Percentiles rank a stretch among this genome's conserved stretches.
Evolutionary conservation across 37 sponge, comb jelly and placozoan species (phyloP).

Genomic region (Spongilla lacustris): DNA sequence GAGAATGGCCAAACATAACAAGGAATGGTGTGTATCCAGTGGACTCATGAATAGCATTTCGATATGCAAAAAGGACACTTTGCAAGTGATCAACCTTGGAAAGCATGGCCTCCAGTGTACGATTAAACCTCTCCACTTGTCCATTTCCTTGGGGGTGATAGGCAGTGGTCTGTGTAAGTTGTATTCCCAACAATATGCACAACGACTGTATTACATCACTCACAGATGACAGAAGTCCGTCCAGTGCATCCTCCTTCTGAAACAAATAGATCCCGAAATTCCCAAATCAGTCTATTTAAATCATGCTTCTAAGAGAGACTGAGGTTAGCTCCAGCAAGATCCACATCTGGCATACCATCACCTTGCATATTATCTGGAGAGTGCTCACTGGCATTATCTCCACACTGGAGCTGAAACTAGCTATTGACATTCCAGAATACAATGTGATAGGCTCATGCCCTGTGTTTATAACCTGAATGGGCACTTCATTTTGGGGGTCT

Average conservation of each 20-base stretch:
- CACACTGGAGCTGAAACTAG: background rate
- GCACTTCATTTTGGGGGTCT: background rate
- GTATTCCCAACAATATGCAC: no score
- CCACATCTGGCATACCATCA: slow-evolving; percentile 3
- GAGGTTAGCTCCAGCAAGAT: slow-evolving; percentile 4
- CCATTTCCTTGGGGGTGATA: no score
- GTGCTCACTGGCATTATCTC: no score
- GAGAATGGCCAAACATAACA: slow-evolving; percentile 30
- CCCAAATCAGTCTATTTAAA: background rate
- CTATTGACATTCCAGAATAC: slow-evolving; percentile 8
- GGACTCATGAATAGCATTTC: no score
- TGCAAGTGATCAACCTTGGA: no score
- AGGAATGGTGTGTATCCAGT: slow-evolving; percentile 34
- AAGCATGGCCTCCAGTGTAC: no score
- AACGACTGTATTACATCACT: no score
- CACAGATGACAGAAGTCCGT: slow-evolving; percentile 21
- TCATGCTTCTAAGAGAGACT: background rate
- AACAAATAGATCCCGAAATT: slow-evolving; percentile 2
- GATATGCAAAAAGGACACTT: no score
- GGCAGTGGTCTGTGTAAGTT: no score
- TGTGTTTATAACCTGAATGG: slow-evolving; percentile 8
- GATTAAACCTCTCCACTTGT: no score
- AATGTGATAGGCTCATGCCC: background rate
- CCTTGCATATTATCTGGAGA: no score
- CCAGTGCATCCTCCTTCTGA: slow-evolving; percentile 3